Evolutionary conservation across 2,888 invertebrate genomes (phyloP).

Genomic region (Ptychoptera albimana): DNA sequence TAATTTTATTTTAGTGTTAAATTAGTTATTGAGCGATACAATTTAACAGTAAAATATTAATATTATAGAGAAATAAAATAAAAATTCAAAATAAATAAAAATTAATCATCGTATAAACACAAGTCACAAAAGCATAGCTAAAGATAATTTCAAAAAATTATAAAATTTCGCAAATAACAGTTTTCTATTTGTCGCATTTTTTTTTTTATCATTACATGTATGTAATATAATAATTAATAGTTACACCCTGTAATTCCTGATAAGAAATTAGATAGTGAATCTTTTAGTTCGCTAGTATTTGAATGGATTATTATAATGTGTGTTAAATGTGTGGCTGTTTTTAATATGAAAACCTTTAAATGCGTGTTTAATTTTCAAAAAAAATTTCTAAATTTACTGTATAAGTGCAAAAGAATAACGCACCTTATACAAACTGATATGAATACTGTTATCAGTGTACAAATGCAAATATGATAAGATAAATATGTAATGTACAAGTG

Average conservation of each 20-base stretch:
- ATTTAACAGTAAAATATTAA: too few relatives aligned
- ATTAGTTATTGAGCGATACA: too few relatives aligned
- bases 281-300: not conserved
- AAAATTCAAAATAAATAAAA: not conserved
- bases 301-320: too few relatives aligned
- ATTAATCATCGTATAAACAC: not conserved
- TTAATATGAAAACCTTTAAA: not conserved
- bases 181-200: not conserved
- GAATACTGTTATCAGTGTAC: too few relatives aligned
- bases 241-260: too few relatives aligned
- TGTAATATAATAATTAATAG: too few relatives aligned
- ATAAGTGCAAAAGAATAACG: not conserved
- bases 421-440: not conserved
- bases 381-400: not conserved
- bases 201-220: not conserved
- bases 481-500: not conserved
- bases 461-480: too few relatives aligned
- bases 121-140: too few relatives aligned
- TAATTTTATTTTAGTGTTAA: not conserved
- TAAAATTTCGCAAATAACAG: not conserved
- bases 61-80: not conserved
- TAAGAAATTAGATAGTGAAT: too few relatives aligned
- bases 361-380: too few relatives aligned
- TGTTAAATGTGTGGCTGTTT: not conserved
- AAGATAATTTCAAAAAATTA: not conserved